Conservation (phyloP, 2,113 vertebrate genomes). For the Carollia perspicillata region DNA sequence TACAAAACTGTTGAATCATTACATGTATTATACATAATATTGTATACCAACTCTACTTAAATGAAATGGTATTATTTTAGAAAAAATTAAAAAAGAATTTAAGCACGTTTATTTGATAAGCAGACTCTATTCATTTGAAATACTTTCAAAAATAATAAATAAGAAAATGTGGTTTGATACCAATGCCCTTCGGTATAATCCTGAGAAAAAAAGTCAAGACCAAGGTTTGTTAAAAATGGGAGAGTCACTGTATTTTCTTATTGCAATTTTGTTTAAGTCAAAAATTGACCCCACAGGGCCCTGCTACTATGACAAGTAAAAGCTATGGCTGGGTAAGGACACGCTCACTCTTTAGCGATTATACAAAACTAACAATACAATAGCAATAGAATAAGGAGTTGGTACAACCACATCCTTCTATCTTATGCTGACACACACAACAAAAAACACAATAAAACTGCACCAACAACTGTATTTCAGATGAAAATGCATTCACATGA, state of each 20-base stretch:
- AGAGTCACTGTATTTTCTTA: neutral
- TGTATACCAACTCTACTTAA: neutral
- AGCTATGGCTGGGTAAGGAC: neutral
- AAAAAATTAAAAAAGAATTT: neutral
- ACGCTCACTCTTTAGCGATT: neutral
- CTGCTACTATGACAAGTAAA: neutral
- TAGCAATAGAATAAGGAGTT: neutral
- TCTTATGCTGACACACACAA: neutral
- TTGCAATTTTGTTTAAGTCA: conserved; percentile 18
- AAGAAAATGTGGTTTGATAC: neutral
- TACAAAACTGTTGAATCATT: no score
- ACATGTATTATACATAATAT: no score
- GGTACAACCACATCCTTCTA: conserved; percentile 8
- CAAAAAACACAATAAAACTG: conserved; percentile 34
- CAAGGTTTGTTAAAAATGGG: neutral
- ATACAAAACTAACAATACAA: neutral
- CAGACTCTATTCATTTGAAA: neutral
- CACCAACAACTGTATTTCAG: conserved; percentile 53
- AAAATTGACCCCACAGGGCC: neutral
- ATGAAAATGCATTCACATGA: conserved; percentile 68
- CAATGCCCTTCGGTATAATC: neutral
- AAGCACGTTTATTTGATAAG: neutral
- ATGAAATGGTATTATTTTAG: neutral
- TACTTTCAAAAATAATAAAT: neutral
- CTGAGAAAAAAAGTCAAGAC: conserved; percentile 3